Base-by-base conservation (phyloP, 2,113 vertebrate genomes). In the Nibea albiflora region DNA sequence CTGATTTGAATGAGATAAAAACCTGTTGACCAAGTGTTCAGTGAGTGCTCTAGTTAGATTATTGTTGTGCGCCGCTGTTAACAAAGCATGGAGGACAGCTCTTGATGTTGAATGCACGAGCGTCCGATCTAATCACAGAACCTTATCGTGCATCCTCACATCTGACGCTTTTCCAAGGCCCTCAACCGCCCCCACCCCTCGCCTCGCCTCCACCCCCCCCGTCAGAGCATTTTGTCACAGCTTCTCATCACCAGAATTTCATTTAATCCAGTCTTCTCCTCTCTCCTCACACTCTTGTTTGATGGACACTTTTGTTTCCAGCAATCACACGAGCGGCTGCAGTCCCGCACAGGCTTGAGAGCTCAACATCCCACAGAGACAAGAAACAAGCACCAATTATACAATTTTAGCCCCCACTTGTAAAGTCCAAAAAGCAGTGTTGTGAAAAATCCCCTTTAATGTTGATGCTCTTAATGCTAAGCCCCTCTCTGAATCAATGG, bases 401-500 rank as follows among this genome's bases (percentile, higher is more conserved):
- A 73, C 31, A 81, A 76, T 78, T 86, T 78, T 56, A 76, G 65
- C 39, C 11, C 12, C 22, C 14, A 66, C 26, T 47, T 20, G 20
- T 71, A 54, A 77, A 76, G 65, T 66, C 69, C 62, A 77, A 83
- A 84, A 81, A 28, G 24, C 70, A 83, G 60, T 15, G 42, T 80
- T 57, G 50, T 62, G 65, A 80, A 71, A 73, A 85, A 73, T 70
- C 73, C 64, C 76, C 57, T 77, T 44, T 56, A 73, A 68, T 76
- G 65, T 12, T 16, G 81, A 82, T 63, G 68, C 80, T 67, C 46
- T 58, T 39, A 39, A 39, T 61, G 70, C 78, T 88, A 85, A 89
- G 81, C 58, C n/a, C 22, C 62, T 67, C 49, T 81, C 62, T 72
- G 57, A 92, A 87, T 93, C 80, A 88, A 88, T 88, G 56, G 44